A percentile compares a stretch with the other conserved stretches of the same genome.
These are phyloP conservation scores for Spodoptera littoralis DNA, from an alignment of 2,888 invertebrate genomes.

Conservation along the genomic window DNA sequence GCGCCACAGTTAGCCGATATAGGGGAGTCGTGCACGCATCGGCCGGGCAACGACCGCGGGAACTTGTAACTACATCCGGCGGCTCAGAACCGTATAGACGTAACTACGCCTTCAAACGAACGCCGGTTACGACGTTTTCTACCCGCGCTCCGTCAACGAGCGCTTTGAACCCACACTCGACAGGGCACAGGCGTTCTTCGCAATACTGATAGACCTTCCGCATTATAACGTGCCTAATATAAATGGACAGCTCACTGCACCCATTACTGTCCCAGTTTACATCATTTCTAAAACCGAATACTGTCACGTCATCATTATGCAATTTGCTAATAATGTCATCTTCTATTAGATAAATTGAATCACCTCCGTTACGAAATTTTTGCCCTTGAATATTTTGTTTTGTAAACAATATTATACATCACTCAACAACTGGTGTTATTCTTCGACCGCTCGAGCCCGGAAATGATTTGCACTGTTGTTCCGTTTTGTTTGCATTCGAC, in stretches of 20 bases:
- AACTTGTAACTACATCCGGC: conserved; percentile 87
- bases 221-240: conserved; percentile 60
- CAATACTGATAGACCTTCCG: conserved; percentile 77
- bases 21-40: conserved; percentile 83
- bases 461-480: not conserved
- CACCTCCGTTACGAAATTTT: conserved; percentile 4
- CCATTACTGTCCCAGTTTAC: conserved; percentile 12
- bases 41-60: conserved; percentile 87
- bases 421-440: conserved; percentile 8
- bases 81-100: conserved; percentile 69
- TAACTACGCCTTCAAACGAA: conserved; percentile 64
- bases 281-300: conserved; percentile 7
- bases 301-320: not conserved
- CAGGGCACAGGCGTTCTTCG: conserved; percentile 73
- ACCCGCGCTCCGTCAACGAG: conserved; percentile 62
- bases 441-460: not conserved
- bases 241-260: conserved; percentile 25
- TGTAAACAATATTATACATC: conserved; percentile 19
- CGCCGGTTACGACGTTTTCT: conserved; percentile 66
- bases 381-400: conserved; percentile 24
- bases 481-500: not conserved
- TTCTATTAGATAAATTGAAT: conserved; percentile 10
- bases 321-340: conserved; percentile 1
- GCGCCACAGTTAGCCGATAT: conserved; percentile 82
- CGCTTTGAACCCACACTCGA: conserved; percentile 80